Conservation (phyloP, 2,888 invertebrate species). For the Idaea aversata region DNA sequence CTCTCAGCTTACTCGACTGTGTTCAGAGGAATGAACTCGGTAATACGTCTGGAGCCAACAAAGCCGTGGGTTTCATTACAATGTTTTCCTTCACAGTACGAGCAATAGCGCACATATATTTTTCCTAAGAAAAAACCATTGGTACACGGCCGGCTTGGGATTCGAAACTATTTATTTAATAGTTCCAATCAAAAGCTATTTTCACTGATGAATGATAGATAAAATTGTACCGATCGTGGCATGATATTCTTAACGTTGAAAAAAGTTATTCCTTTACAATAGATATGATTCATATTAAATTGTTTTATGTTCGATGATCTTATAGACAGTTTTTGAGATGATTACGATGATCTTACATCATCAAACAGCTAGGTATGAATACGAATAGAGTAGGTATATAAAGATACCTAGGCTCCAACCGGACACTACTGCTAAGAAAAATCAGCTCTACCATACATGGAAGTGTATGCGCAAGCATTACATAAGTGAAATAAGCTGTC, state of each 20-base stretch:
- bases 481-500: constrained; percentile 33
- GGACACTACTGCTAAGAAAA: constrained; percentile 54
- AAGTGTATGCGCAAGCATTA: constrained; percentile 37
- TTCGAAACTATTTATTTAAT: no score
- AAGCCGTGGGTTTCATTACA: no score
- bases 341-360: constrained; percentile 40
- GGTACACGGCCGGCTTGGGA: no score
- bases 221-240: background rate
- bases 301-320: background rate
- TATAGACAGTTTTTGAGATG: background rate
- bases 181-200: no score
- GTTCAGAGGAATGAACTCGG: no score
- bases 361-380: constrained; percentile 16
- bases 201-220: no score
- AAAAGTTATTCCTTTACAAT: background rate
- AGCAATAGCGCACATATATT: no score
- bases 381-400: background rate
- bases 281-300: background rate
- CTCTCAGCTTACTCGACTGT: no score
- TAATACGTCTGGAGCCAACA: no score
- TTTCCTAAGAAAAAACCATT: no score
- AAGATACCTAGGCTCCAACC: constrained; percentile 22
- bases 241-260: background rate
- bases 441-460: constrained; percentile 56
- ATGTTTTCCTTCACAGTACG: no score